phyloP scores from a whole-genome alignment of 2,113 vertebrate genomes.

The Potamarius usumacintae region DNA sequence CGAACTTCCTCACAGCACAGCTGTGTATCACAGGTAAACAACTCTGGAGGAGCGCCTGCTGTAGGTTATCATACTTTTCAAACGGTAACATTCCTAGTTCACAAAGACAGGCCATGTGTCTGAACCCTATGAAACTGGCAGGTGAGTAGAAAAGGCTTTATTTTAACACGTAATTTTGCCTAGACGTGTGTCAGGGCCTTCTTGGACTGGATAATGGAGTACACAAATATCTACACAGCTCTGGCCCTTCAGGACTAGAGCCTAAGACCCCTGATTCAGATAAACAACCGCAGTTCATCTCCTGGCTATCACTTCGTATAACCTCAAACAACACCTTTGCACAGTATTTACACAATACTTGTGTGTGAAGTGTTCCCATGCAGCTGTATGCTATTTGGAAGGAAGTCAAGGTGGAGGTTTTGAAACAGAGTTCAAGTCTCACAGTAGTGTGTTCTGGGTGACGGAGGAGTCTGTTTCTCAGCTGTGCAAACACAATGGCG shows the following conservation, averaged over 20 bases:
- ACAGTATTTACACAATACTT: background rate
- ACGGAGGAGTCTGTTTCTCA: slow-evolving; percentile 58
- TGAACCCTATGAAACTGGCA: background rate
- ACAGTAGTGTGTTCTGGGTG: background rate
- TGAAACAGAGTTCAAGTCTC: background rate
- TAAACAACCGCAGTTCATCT: background rate
- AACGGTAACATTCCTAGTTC: background rate
- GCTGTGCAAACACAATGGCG: slow-evolving; percentile 49
- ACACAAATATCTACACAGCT: slow-evolving; percentile 41
- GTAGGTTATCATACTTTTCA: background rate
- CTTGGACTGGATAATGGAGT: background rate
- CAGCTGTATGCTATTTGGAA: background rate
- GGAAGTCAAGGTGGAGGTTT: background rate
- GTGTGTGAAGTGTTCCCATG: background rate
- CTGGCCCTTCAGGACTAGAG: background rate
- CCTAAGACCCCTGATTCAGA: slow-evolving; percentile 41
- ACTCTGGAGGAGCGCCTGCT: background rate
- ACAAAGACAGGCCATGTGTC: background rate
- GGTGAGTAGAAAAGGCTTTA: background rate
- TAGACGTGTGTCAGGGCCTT: background rate
- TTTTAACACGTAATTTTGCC: background rate
- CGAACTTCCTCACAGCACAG: slow-evolving; percentile 54
- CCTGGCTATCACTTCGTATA: background rate
- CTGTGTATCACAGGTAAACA: slow-evolving; percentile 47
- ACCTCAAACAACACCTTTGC: background rate